Evolutionary conservation across 2,888 invertebrate genomes (phyloP).

Genomic region (Celastrina argiolus): DNA sequence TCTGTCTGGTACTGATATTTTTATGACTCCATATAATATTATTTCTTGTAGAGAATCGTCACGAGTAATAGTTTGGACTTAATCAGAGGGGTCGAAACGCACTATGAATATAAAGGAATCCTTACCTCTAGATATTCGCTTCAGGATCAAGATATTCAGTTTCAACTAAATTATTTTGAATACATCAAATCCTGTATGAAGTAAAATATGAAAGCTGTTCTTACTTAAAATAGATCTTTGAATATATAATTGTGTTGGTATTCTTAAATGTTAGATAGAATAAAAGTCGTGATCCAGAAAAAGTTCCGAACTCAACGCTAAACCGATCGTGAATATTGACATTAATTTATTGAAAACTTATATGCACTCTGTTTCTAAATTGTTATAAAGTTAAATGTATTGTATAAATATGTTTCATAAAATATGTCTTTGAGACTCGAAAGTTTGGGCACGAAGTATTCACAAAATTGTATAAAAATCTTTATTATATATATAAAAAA

Average conservation of each 20-base stretch:
- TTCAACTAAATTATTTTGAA: no score
- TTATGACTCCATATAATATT: no score
- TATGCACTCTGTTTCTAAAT: neutral
- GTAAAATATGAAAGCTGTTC: no score
- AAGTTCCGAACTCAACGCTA: constrained; percentile 10
- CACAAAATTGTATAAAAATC: no score
- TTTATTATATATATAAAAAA: no score
- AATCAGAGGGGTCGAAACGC: neutral
- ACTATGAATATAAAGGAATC: neutral
- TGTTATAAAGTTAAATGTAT: neutral
- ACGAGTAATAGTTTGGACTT: neutral
- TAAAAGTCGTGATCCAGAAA: neutral
- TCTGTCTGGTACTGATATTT: no score
- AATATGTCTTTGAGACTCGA: no score
- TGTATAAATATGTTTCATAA: neutral
- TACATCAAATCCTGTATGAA: no score
- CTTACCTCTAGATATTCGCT: neutral
- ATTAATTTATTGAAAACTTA: neutral
- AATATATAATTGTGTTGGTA: neutral
- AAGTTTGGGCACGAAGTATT: no score
- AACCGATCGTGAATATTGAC: constrained; percentile 15
- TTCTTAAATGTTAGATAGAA: neutral
- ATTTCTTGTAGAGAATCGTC: no score
- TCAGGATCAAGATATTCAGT: neutral
- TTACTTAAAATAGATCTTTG: no score